These are phyloP conservation scores for Pseudorhombus dupliciocellatus DNA, from an alignment of 2,113 vertebrate species.

Conservation along the genomic window DNA sequence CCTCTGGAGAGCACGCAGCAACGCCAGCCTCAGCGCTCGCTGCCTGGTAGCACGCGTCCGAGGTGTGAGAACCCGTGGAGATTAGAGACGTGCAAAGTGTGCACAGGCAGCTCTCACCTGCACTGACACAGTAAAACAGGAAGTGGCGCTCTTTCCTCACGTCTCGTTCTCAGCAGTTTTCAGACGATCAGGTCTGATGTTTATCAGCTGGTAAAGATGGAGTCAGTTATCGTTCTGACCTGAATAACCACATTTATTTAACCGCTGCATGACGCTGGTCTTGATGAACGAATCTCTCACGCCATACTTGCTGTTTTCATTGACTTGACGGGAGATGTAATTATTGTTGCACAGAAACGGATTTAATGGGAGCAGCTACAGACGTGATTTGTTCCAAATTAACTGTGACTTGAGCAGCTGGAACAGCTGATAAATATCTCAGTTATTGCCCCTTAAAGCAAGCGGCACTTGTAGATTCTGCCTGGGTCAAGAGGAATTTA, in stretches of 20 bases:
- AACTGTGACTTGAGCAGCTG: constrained; percentile 28
- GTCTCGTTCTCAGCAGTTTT: too few relatives aligned
- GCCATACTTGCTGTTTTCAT: too few relatives aligned
- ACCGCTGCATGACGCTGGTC: too few relatives aligned
- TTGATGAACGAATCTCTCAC: too few relatives aligned
- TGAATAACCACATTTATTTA: too few relatives aligned
- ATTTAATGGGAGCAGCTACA: constrained; percentile 3
- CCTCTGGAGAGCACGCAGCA: constrained; percentile 70
- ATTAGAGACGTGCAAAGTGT: not conserved
- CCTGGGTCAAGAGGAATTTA: constrained; percentile 51
- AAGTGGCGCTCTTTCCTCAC: not conserved
- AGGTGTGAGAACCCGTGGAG: not conserved
- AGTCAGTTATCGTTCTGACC: too few relatives aligned
- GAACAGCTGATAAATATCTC: constrained; percentile 47
- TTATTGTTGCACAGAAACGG: too few relatives aligned
- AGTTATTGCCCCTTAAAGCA: constrained; percentile 45
- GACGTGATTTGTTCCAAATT: constrained; percentile 23
- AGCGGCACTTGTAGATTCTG: constrained; percentile 43
- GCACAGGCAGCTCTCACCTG: not conserved
- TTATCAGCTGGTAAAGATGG: too few relatives aligned
- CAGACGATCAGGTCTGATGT: too few relatives aligned
- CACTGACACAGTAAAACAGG: not conserved
- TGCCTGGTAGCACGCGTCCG: constrained; percentile 46
- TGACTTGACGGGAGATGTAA: too few relatives aligned
- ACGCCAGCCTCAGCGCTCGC: constrained; percentile 42